phyloP scores from a whole-genome alignment of 2,888 invertebrate species.

The Tenthredo scrophulariae region DNA sequence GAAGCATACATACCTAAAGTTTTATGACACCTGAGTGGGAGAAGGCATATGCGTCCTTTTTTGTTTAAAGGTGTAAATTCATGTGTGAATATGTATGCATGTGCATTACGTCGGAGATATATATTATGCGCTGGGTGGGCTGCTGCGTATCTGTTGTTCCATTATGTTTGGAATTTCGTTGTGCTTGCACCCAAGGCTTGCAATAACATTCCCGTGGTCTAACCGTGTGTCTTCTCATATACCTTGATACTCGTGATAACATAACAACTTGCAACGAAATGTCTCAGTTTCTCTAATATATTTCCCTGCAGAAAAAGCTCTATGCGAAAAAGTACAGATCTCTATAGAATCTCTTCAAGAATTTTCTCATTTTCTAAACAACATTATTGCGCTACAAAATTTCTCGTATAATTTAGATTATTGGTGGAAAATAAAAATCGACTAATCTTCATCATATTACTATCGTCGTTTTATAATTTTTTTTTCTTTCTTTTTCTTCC shows the following conservation, averaged over 20 bases:
- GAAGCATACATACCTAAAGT: too few species aligned
- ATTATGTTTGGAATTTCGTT: constrained; percentile 66
- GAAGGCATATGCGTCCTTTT: background rate
- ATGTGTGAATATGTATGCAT: background rate
- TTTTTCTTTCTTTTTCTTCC: too few species aligned
- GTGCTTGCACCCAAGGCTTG: constrained; percentile 60
- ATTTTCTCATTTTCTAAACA: too few species aligned
- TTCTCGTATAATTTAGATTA: too few species aligned
- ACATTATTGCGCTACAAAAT: too few species aligned
- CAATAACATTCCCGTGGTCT: constrained; percentile 64
- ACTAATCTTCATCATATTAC: too few species aligned
- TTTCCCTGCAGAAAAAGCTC: background rate
- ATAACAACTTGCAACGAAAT: background rate
- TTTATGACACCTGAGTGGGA: background rate
- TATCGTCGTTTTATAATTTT: too few species aligned
- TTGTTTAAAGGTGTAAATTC: background rate
- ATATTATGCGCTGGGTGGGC: constrained; percentile 35
- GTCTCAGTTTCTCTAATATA: background rate
- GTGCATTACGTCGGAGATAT: background rate
- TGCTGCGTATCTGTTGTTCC: constrained; percentile 53
- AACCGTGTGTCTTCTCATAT: background rate
- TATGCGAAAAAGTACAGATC: background rate
- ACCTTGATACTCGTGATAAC: constrained; percentile 12
- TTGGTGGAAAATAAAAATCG: too few species aligned
- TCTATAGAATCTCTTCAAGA: too few species aligned